Base-by-base conservation (phyloP, 2,888 invertebrate species). In the Trachelus iudaicus region DNA sequence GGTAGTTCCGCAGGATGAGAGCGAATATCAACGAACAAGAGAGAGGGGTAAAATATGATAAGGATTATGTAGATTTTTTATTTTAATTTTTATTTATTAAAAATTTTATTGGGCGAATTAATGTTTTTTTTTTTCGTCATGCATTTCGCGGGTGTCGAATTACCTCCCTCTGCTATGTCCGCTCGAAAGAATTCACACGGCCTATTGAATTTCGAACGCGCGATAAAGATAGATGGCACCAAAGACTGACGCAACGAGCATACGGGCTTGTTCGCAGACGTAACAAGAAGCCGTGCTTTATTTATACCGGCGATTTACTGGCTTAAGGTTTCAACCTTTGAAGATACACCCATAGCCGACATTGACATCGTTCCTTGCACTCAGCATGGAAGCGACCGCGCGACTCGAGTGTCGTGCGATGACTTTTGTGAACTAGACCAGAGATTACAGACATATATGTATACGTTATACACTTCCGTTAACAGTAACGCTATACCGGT, bases 231-330 rank as follows among this genome's bases (percentile, higher is more conserved):
- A 31, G 71, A 71, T 15, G 33, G 13, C 13, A 13, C 33, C 11
- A 15, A 34, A 34, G 3, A 71, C 13, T 71, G 71, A 71, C 71
- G 71, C 71, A 71, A 71, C 71, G 23, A 9, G 9, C 56, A 9
- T 56, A 56, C 56, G 6, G 15, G 56, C 56, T 9, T 56, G 56
- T 56, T 9, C 56, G 56, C 23, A 1, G 56, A 23, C 56, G 56
- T 56, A 56, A 56, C 56, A 23, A 56, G 56, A 56, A 56, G 23
- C 56, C 56, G 23, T 56, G 56, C 56, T 56, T 71, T 71, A 71
- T 71, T 71, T 71, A 71, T 71, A 71, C 15, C 33, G 12, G 34
- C 71, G 71, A 71, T 71, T 71, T 31, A 71, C 71, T 71, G 71
- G 71, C 71, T 71, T 71, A 71, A 71, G 34, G 71, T 71, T 34